Conservation (phyloP, 2,888 invertebrate genomes). For the Lithosia quadra region DNA sequence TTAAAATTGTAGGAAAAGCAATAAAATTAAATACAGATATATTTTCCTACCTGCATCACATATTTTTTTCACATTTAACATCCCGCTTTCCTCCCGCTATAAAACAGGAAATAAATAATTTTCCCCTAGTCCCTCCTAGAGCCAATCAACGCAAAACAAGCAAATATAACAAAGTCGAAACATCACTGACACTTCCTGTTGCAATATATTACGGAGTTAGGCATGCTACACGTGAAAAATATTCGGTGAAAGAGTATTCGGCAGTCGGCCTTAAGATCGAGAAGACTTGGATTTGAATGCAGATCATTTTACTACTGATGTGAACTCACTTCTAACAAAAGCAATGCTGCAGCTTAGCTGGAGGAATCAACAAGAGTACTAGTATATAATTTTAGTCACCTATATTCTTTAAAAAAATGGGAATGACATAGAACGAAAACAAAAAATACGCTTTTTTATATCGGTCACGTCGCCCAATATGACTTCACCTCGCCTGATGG, state of each 20-base stretch:
- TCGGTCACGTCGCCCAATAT: too few relatives aligned
- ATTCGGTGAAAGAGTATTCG: too few relatives aligned
- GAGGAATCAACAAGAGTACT: too few relatives aligned
- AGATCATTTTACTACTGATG: too few relatives aligned
- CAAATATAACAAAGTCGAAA: conserved; percentile 62
- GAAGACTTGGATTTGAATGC: too few relatives aligned
- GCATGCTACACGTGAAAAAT: conserved; percentile 17
- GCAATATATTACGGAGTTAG: conserved; percentile 39
- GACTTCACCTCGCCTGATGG: too few relatives aligned
- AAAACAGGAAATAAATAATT: conserved; percentile 14
- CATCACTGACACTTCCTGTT: conserved; percentile 62
- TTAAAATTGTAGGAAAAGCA: background rate
- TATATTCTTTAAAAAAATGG: too few relatives aligned
- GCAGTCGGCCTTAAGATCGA: too few relatives aligned
- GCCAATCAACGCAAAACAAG: conserved; percentile 45
- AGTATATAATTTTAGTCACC: too few relatives aligned
- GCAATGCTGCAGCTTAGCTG: too few relatives aligned
- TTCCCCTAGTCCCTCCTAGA: conserved; percentile 29
- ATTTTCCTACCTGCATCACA: background rate
- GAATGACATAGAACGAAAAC: background rate
- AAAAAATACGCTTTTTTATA: too few relatives aligned
- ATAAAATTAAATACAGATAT: background rate
- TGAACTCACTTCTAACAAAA: too few relatives aligned
- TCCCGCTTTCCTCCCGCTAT: background rate
- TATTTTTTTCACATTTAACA: conserved; percentile 6